Evolutionary conservation across 2,113 vertebrate species (phyloP).

Genomic region (Zootoca vivipara): DNA sequence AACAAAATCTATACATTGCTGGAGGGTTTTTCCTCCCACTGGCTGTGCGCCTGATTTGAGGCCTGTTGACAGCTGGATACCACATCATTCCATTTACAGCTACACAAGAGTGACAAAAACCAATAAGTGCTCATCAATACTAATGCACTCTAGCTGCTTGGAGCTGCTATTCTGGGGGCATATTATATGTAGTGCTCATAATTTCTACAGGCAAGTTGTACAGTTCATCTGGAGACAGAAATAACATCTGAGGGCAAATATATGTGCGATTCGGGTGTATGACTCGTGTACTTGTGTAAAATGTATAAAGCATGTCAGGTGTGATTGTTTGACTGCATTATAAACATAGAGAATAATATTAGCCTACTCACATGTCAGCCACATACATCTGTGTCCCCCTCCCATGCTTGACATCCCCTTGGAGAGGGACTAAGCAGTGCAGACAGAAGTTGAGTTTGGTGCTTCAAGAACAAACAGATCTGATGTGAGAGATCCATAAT

Average conservation of each 20-base stretch:
- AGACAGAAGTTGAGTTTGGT: not conserved
- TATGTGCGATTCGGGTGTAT: not conserved
- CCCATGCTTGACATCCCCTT: not conserved
- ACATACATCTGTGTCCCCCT: not conserved
- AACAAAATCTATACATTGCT: conserved; percentile 60
- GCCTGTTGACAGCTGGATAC: conserved; percentile 15
- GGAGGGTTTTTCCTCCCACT: conserved; percentile 54
- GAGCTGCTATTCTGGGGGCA: not conserved
- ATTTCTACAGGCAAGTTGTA: not conserved
- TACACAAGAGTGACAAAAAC: conserved; percentile 18
- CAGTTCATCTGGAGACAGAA: not conserved
- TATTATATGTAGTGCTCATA: not conserved
- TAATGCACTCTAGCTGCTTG: not conserved
- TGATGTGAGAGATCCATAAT: not conserved
- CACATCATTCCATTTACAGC: conserved; percentile 57
- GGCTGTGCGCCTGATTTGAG: conserved; percentile 39
- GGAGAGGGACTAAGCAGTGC: not conserved
- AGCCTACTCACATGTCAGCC: not conserved
- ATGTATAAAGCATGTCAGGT: not conserved
- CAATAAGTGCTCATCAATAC: conserved; percentile 12
- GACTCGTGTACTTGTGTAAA: not conserved
- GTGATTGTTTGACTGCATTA: not conserved
- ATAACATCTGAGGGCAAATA: not conserved
- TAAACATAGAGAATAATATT: not conserved
- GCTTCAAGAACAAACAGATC: not conserved